Evolutionary conservation across 2,888 invertebrate genomes (phyloP).

Genomic region (Hirtodrosophila duncani): DNA sequence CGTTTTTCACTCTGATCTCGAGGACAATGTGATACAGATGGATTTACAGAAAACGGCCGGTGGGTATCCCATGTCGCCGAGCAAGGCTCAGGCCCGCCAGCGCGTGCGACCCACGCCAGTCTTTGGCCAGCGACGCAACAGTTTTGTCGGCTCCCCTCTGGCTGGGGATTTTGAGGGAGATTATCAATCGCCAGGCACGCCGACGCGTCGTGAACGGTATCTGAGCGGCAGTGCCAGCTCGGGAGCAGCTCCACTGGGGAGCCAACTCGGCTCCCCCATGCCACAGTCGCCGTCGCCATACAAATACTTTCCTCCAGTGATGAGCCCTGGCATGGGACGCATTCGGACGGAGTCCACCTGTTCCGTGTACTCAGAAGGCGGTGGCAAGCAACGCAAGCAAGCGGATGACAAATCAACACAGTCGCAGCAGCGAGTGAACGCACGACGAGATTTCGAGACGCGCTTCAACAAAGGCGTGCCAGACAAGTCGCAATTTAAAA

Average conservation of each 20-base stretch:
- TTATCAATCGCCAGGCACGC: slow-evolving; percentile 45
- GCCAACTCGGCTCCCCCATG: too few species aligned
- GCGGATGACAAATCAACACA: slow-evolving; percentile 79
- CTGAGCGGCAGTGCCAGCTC: slow-evolving; percentile 63
- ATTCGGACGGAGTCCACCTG: slow-evolving; percentile 78
- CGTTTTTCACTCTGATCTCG: slow-evolving; percentile 67
- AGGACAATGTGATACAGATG: slow-evolving; percentile 75
- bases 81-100: slow-evolving; percentile 83
- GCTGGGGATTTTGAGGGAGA: slow-evolving; percentile 49
- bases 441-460: slow-evolving; percentile 73
- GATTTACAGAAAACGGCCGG: slow-evolving; percentile 66
- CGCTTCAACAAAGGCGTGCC: slow-evolving; percentile 77
- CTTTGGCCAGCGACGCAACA: slow-evolving; percentile 82
- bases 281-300: slow-evolving; percentile 30
- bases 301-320: slow-evolving; percentile 61
- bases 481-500: slow-evolving; percentile 86
- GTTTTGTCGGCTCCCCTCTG: slow-evolving; percentile 79
- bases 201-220: slow-evolving; percentile 67
- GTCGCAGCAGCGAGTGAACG: slow-evolving; percentile 78
- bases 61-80: slow-evolving; percentile 70
- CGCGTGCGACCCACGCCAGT: slow-evolving; percentile 85
- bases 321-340: slow-evolving; percentile 66
- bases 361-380: slow-evolving; percentile 73
- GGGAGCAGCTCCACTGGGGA: too few species aligned
- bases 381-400: slow-evolving; percentile 71